A percentile compares a stretch with the other conserved stretches of the same genome.
phyloP scores from a whole-genome alignment of 2,113 vertebrate genomes.

The Xiphophorus hellerii region DNA sequence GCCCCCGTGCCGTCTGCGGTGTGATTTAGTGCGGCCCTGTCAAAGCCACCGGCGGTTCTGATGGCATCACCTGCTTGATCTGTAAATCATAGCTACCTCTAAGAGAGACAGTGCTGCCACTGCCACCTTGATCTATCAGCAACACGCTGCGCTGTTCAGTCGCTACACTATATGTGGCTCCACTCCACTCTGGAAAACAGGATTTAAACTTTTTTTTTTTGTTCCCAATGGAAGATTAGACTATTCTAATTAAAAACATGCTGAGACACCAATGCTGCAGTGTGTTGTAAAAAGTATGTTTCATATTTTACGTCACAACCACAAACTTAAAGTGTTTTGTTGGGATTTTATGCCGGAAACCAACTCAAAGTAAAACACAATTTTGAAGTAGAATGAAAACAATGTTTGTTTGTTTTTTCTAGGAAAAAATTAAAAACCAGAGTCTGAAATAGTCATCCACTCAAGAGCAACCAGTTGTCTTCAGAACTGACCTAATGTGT shows the following conservation, averaged over 20 bases:
- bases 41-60: conserved; percentile 33
- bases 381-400: no score
- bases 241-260: not conserved
- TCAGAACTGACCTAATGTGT: no score
- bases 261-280: not conserved
- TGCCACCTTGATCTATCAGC: conserved; percentile 19
- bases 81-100: conserved; percentile 50
- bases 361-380: no score
- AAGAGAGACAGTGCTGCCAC: conserved; percentile 28
- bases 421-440: no score
- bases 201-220: not conserved
- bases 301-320: no score
- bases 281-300: no score
- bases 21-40: conserved; percentile 32
- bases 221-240: not conserved
- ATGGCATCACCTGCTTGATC: conserved; percentile 48
- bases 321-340: no score
- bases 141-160: conserved; percentile 27
- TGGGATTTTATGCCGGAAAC: no score
- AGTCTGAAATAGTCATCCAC: no score
- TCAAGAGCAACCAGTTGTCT: no score
- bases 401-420: no score
- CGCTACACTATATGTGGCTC: conserved; percentile 20
- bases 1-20: conserved; percentile 51
- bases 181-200: not conserved